Percentiles rank a stretch among this genome's conserved stretches.
Conservation (phyloP, 2,113 vertebrate genomes). For the Podarcis cretensis region DNA sequence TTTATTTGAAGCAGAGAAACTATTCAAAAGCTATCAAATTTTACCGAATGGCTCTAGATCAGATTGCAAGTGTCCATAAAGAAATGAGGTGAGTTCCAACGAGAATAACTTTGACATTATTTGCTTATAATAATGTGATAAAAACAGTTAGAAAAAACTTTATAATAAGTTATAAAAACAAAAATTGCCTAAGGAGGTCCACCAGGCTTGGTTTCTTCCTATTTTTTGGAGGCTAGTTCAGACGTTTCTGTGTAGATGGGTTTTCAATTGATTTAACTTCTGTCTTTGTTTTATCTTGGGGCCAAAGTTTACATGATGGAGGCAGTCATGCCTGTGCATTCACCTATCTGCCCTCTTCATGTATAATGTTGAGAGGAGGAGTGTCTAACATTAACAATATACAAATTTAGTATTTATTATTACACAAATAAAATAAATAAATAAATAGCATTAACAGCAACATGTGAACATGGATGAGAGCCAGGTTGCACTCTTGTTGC, state of each 20-base stretch:
- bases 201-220: neutral
- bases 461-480: no score
- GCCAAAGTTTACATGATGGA: neutral
- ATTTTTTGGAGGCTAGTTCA: neutral
- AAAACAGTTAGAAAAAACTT: no score
- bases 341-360: neutral
- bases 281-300: neutral
- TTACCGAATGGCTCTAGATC: conserved; percentile 98
- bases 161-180: no score
- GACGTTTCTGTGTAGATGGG: neutral
- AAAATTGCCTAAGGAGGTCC: neutral
- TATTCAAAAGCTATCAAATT: conserved; percentile 96
- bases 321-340: neutral
- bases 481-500: neutral
- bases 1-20: conserved; percentile 95
- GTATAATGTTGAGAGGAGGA: neutral
- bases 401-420: no score
- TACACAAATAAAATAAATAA: no score
- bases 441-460: no score
- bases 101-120: neutral
- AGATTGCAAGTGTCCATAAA: conserved; percentile 91
- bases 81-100: conserved; percentile 84
- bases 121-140: neutral
- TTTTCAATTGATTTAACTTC: neutral
- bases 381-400: neutral